phyloP scores from a whole-genome alignment of 2,113 vertebrate genomes.

The Pseudorhombus dupliciocellatus region DNA sequence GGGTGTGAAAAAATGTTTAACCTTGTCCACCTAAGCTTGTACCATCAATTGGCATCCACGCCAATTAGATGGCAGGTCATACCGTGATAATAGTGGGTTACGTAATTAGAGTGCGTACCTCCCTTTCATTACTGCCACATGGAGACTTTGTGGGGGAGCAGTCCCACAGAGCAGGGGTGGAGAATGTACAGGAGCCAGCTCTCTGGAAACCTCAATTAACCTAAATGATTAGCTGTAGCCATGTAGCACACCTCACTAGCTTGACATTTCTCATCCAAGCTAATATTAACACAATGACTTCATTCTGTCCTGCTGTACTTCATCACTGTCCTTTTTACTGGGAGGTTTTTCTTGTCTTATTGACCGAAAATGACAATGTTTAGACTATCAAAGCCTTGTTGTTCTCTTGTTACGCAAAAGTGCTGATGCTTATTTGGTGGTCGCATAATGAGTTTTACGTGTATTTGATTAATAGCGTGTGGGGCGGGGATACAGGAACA shows the following conservation, averaged over 20 bases:
- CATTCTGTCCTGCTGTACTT: conserved; percentile 59
- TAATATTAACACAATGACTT: conserved; percentile 75
- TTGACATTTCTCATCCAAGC: conserved; percentile 74
- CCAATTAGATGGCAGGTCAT: conserved; percentile 60
- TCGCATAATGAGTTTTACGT: conserved; percentile 68
- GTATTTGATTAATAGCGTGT: conserved; percentile 73
- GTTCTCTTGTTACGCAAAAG: conserved; percentile 54
- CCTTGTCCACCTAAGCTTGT: conserved; percentile 36
- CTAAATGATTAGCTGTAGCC: conserved; percentile 76
- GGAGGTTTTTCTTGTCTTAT: conserved; percentile 54
- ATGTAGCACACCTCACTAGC: conserved; percentile 51
- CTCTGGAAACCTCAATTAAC: conserved; percentile 81
- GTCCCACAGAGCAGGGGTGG: conserved; percentile 39
- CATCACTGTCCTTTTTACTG: conserved; percentile 68
- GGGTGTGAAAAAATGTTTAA: conserved; percentile 25
- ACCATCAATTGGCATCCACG: conserved; percentile 41
- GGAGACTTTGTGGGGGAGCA: conserved; percentile 46
- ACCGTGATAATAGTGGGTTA: conserved; percentile 60
- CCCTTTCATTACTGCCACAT: conserved; percentile 38
- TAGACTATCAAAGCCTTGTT: conserved; percentile 39
- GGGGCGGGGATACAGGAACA: conserved; percentile 39
- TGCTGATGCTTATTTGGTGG: conserved; percentile 67
- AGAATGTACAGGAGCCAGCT: conserved; percentile 60
- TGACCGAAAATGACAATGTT: conserved; percentile 71
- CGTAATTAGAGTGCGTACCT: conserved; percentile 59